Evolutionary conservation across 2,113 vertebrate genomes (phyloP).

Genomic region (Formicarius rufipectus): DNA sequence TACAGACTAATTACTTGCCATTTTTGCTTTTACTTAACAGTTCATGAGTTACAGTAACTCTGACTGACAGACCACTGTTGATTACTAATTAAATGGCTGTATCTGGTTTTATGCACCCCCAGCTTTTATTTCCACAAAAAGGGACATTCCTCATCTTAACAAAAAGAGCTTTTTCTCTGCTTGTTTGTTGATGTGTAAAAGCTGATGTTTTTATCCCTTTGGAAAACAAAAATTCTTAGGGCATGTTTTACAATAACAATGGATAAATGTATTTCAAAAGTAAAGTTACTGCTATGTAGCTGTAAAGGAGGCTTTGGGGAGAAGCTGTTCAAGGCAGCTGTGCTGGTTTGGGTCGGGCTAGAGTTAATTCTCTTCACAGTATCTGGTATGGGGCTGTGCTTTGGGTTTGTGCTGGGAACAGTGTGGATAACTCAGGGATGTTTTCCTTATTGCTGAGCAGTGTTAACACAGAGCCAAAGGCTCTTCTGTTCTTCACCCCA

Average conservation of each 20-base stretch:
- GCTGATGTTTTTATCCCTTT: conserved; percentile 25
- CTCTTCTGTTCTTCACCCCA: not conserved
- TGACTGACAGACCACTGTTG: conserved; percentile 60
- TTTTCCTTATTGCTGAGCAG: not conserved
- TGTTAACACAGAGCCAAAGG: not conserved
- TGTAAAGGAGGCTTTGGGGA: conserved; percentile 4
- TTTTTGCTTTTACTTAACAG: conserved; percentile 63
- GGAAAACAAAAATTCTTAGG: conserved; percentile 50
- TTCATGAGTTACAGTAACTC: conserved; percentile 41
- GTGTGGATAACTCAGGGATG: not conserved
- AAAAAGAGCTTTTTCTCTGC: not conserved
- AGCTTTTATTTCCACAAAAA: not conserved
- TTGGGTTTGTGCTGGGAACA: not conserved
- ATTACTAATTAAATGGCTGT: conserved; percentile 61
- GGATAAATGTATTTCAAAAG: conserved; percentile 34
- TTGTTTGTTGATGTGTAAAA: conserved; percentile 25
- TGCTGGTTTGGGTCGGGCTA: not conserved
- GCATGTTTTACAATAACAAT: not conserved
- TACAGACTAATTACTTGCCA: conserved; percentile 67
- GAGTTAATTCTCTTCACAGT: not conserved
- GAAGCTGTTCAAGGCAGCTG: not conserved
- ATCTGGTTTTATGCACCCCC: conserved; percentile 1
- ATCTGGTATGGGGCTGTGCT: not conserved
- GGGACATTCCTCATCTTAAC: not conserved
- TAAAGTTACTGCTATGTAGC: not conserved